Evolutionary conservation across 2,797 vertebrate genomes (phyloP).

Genomic region (Numenius phaeopus): DNA sequence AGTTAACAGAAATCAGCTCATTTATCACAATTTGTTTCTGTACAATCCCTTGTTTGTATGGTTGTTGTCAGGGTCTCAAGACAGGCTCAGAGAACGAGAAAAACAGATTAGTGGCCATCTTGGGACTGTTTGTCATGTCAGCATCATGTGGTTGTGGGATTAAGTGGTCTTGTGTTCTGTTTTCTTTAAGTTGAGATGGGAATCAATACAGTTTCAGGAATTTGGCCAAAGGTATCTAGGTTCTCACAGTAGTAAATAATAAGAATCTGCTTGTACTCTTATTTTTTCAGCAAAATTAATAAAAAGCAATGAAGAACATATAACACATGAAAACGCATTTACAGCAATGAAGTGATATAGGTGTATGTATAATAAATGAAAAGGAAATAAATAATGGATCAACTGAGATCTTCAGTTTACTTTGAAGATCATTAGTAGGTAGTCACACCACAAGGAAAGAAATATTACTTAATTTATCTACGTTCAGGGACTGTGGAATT

Average conservation of each 20-base stretch:
- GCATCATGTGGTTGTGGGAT: neutral
- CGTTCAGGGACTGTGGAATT: neutral
- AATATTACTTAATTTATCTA: neutral
- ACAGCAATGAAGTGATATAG: neutral
- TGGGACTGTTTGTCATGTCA: neutral
- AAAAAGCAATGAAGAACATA: neutral
- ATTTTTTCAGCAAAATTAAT: neutral
- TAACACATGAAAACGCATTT: neutral
- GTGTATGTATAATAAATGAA: neutral
- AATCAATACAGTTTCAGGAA: neutral
- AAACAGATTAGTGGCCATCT: neutral
- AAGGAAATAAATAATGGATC: neutral
- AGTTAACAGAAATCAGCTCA: neutral
- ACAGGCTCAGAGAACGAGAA: neutral
- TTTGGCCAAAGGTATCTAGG: neutral
- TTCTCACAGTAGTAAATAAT: neutral
- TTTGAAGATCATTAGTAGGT: neutral
- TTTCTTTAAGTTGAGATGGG: neutral
- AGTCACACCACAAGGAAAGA: neutral
- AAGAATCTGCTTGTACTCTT: neutral
- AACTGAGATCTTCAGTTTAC: neutral
- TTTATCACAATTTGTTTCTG: neutral
- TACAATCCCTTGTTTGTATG: neutral
- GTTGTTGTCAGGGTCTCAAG: neutral
- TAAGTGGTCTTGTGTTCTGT: neutral